phyloP scores from a whole-genome alignment of 2,888 invertebrate species.

The Epinotia nisella region DNA sequence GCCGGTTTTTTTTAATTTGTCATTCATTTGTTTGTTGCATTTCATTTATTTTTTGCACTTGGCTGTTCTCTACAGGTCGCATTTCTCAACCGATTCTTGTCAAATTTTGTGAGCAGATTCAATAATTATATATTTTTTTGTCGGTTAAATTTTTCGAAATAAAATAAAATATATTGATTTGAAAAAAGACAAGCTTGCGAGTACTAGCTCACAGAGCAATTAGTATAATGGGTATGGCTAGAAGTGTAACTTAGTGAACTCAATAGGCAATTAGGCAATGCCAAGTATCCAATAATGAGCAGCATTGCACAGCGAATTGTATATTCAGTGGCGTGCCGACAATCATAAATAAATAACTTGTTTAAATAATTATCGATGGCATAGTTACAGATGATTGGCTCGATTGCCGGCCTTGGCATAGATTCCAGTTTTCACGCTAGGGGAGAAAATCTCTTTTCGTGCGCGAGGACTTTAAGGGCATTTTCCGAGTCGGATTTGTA shows the following conservation, averaged over 20 bases:
- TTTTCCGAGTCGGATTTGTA: not conserved
- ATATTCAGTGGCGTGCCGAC: slow-evolving; percentile 32
- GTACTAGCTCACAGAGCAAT: too few relatives aligned
- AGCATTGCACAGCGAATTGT: not conserved
- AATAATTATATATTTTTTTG: too few relatives aligned
- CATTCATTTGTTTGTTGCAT: too few relatives aligned
- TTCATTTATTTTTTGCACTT: too few relatives aligned
- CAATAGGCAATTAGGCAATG: not conserved
- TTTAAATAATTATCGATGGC: slow-evolving; percentile 40
- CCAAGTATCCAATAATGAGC: not conserved
- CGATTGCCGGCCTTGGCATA: slow-evolving; percentile 35
- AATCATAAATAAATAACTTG: slow-evolving; percentile 38
- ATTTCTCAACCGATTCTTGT: too few relatives aligned
- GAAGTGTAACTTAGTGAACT: not conserved
- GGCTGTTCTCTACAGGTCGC: too few relatives aligned
- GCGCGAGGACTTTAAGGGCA: not conserved
- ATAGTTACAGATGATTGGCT: slow-evolving; percentile 32
- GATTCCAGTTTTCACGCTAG: slow-evolving; percentile 26
- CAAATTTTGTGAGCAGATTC: too few relatives aligned
- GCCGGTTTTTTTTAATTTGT: too few relatives aligned
- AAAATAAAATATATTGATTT: too few relatives aligned
- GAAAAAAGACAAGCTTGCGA: too few relatives aligned
- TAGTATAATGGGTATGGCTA: too few relatives aligned
- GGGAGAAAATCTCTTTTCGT: slow-evolving; percentile 19
- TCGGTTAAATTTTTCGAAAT: too few relatives aligned